These are phyloP conservation scores for Rotaria macrura DNA, from an alignment of 2,888 invertebrate species.

Conservation along the genomic window DNA sequence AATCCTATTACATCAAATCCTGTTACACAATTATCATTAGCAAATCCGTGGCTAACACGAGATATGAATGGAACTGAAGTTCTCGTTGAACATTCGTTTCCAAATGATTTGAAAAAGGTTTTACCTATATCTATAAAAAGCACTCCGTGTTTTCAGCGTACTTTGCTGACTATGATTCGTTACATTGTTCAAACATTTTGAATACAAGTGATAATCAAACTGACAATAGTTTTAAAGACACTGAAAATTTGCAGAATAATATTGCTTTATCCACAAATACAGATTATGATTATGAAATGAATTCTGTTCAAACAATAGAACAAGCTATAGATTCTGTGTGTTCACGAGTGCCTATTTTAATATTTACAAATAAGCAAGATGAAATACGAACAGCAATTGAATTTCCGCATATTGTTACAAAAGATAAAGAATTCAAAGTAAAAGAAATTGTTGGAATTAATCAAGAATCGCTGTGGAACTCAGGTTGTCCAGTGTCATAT, in stretches of 20 bases:
- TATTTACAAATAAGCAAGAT: not conserved
- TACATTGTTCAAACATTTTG: not conserved
- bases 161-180: not conserved
- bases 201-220: not conserved
- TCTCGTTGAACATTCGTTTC: not conserved
- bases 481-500: not conserved
- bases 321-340: not conserved
- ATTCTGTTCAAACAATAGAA: not conserved
- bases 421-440: not conserved
- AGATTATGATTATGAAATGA: not conserved
- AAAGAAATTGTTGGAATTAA: not conserved
- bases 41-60: conserved; percentile 17
- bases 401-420: not conserved
- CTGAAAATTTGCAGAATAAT: not conserved
- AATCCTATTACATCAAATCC: not conserved
- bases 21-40: conserved; percentile 10
- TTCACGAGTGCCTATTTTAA: not conserved
- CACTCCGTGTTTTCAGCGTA: too few relatives aligned
- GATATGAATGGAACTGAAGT: conserved; percentile 10
- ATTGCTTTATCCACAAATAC: not conserved
- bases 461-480: not conserved
- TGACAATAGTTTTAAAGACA: not conserved
- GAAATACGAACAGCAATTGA: not conserved
- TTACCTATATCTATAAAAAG: not conserved
- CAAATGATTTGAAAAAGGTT: not conserved